Base-by-base conservation (phyloP, 1,140 invertebrate genomes). In the Lasioglossum albipes region DNA sequence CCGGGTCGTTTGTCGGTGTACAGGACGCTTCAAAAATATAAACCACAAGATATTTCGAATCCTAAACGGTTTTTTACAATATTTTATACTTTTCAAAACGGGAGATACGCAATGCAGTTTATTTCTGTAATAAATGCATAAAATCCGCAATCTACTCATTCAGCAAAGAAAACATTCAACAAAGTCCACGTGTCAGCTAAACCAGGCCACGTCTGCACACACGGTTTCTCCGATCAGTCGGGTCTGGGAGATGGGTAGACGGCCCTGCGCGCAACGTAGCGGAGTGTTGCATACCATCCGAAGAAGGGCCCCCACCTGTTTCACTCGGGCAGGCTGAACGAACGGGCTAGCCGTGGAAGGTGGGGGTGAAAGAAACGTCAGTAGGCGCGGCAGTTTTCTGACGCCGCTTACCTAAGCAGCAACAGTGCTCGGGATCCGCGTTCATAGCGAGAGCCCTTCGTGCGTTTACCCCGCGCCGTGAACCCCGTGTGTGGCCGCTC, bases 321-420 rank as follows among this genome's bases (percentile, higher is more conserved):
- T 88, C 88, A 85, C 78, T 64, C 71, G 49, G 79, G 20, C 82
- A 73, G 75, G 67, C 81, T 86, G 79, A 84, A 81, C 83, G 69
- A 72, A 61, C 82, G 84, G 87, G 77, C 42, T 12, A 42, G 1
- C 20, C 72, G 79, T 13, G 7, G 83, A 12, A 49, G 83, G 85
- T 85, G 87, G 88, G 90, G 87, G 79, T 83, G 88, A 87, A 81
- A 79, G 77, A 88, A 76, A 84, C 85, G 86, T 87, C 85, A 84
- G 85, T 88, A 91, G 90, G 91, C 91, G 91, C 91, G 91, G 91
- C 90, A 91, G 89, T 91, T 91, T 90, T 91, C 89, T 86, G 88
- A 91, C 88, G 89, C 83, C 83, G 87, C 87, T 87, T 79, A 74
- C 79, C 82, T 78, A 78, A 66, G 71, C 52, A 65, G 64, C 75